A percentile compares a stretch with the other conserved stretches of the same genome.
Evolutionary conservation across 92 coral and sea anemone genomes (phyloP).

Genomic region (Paragorgia papillata): DNA sequence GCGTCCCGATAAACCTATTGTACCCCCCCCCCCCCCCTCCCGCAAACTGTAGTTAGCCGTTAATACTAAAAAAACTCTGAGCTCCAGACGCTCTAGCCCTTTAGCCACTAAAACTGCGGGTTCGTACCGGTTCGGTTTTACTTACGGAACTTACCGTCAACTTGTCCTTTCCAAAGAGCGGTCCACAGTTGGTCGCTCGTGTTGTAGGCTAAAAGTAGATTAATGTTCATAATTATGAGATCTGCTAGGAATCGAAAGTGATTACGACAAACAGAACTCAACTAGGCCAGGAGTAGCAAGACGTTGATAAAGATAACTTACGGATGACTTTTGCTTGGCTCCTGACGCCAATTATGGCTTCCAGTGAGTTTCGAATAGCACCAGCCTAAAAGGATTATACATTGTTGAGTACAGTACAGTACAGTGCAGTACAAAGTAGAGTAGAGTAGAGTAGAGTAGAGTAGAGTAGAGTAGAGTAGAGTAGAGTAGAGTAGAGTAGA

Average conservation of each 20-base stretch:
- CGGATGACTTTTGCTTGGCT: conserved; percentile 72
- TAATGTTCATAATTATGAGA: no score
- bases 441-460: not conserved
- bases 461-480: not conserved
- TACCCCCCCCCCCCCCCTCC: no score
- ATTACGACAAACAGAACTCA: no score
- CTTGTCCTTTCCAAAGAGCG: not conserved
- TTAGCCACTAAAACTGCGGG: no score
- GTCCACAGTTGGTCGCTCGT: not conserved
- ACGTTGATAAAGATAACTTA: conserved; percentile 51
- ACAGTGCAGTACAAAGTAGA: not conserved
- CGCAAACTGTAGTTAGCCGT: no score
- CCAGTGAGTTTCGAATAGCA: conserved; percentile 74
- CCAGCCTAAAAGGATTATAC: conserved; percentile 63
- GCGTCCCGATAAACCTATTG: no score
- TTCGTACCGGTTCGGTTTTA: no score
- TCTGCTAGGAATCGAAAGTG: no score
- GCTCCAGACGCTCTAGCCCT: no score
- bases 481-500: not conserved
- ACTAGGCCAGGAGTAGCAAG: no score
- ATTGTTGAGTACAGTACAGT: not conserved
- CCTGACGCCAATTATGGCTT: conserved; percentile 68
- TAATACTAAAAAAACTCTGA: no score
- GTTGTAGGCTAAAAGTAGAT: not conserved
- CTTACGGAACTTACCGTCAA: not conserved